A percentile compares a stretch with the other conserved stretches of the same genome.
phyloP scores from a whole-genome alignment of 2,113 vertebrate species.

The Thomomys bottae region DNA sequence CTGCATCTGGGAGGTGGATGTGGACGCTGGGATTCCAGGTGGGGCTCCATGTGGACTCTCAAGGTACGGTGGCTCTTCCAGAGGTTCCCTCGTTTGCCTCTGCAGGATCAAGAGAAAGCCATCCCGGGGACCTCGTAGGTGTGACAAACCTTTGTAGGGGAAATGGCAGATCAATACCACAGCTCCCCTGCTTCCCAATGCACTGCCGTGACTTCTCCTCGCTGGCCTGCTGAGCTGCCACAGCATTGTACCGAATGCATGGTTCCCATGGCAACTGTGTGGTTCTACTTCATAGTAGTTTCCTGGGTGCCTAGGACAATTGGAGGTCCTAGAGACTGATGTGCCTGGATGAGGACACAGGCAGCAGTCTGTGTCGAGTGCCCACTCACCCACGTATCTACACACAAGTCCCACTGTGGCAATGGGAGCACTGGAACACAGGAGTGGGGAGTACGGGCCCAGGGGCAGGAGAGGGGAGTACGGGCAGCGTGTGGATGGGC shows the following conservation, averaged over 20 bases:
- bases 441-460: fast-evolving
- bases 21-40: not conserved
- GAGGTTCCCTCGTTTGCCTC: not conserved
- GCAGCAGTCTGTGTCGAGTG: not conserved
- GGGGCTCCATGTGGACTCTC: fast-evolving
- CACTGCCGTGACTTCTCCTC: not conserved
- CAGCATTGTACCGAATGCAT: not conserved
- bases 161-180: not conserved
- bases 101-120: too few species aligned
- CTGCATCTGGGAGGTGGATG: too few species aligned
- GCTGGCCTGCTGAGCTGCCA: fast-evolving
- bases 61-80: too few species aligned
- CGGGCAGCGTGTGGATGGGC: not conserved
- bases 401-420: fast-evolving
- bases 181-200: too few species aligned
- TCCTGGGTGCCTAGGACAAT: not conserved
- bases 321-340: too few species aligned
- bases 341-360: too few species aligned
- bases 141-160: too few species aligned
- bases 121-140: fast-evolving
- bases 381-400: not conserved
- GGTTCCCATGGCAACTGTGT: not conserved
- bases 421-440: not conserved
- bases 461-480: too few species aligned
- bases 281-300: too few species aligned